These are phyloP conservation scores for Onychomys arenicola DNA, from an alignment of 2,797 vertebrate genomes.

Conservation along the genomic window DNA sequence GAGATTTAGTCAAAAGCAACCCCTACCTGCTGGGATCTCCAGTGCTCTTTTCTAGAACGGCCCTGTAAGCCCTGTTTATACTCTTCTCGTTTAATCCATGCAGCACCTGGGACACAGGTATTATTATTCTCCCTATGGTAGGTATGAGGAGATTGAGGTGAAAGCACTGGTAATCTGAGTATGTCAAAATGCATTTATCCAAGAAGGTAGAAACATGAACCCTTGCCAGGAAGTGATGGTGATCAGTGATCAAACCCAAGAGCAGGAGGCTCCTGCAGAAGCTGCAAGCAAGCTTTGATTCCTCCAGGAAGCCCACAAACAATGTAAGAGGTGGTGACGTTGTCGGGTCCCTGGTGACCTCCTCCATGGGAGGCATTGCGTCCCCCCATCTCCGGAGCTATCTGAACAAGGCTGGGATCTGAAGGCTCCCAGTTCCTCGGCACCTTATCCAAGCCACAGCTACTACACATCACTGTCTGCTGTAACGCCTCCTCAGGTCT, in stretches of 20 bases:
- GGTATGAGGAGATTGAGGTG: not conserved
- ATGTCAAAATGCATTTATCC: not conserved
- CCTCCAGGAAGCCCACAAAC: not conserved
- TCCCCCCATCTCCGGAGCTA: not conserved
- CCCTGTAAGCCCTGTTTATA: not conserved
- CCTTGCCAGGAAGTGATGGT: not conserved
- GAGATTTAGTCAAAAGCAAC: not conserved
- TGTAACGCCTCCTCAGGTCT: not conserved
- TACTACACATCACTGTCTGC: not conserved
- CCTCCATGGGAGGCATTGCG: fast-evolving
- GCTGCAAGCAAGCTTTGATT: not conserved
- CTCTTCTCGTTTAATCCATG: not conserved
- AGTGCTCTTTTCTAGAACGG: not conserved
- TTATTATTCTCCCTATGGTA: not conserved
- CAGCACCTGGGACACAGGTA: not conserved
- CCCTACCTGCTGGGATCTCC: not conserved
- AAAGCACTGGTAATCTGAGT: not conserved
- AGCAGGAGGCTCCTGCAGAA: not conserved
- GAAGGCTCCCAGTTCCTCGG: not conserved
- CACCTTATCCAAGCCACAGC: not conserved
- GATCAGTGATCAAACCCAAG: not conserved
- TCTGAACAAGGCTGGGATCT: not conserved
- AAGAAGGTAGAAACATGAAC: not conserved
- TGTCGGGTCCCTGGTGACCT: not conserved
- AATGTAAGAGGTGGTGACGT: not conserved